Evolutionary conservation across 2,888 invertebrate species (phyloP).

Genomic region (Megastigmus dorsalis): DNA sequence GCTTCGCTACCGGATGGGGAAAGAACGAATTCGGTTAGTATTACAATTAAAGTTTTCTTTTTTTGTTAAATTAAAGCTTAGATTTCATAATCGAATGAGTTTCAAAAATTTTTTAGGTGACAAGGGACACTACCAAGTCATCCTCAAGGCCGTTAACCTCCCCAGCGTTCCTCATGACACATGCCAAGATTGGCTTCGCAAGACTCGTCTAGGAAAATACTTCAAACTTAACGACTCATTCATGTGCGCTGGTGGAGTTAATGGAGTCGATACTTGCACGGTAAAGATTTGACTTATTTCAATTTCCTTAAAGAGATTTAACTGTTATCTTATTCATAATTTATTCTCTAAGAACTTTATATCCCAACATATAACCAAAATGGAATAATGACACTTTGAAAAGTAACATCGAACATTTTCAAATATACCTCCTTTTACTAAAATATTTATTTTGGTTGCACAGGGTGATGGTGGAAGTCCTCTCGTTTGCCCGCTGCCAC

Average conservation of each 20-base stretch:
- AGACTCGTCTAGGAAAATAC: conserved; percentile 48
- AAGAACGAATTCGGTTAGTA: conserved; percentile 45
- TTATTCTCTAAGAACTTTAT: too few species aligned
- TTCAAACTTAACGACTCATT: conserved; percentile 48
- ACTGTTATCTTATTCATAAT: too few species aligned
- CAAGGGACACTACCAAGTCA: conserved; percentile 36
- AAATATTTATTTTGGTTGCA: too few species aligned
- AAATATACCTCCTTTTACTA: too few species aligned
- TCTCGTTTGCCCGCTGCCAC: conserved; percentile 41
- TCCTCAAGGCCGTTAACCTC: conserved; percentile 40
- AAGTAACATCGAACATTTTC: too few species aligned
- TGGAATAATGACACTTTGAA: too few species aligned
- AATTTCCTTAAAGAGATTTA: too few species aligned
- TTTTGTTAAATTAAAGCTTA: neutral
- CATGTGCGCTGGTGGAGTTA: conserved; percentile 51
- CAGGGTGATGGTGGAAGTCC: conserved; percentile 55
- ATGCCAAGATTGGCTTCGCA: conserved; percentile 37
- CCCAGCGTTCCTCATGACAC: conserved; percentile 21
- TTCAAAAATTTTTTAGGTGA: conserved; percentile 32
- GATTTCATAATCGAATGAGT: neutral
- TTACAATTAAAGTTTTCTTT: neutral
- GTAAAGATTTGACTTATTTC: too few species aligned
- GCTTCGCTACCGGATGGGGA: conserved; percentile 52
- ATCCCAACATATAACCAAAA: too few species aligned
- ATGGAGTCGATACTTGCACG: conserved; percentile 44